Percentiles rank a stretch among this genome's conserved stretches.
Conservation (phyloP, 1,140 invertebrate species). For the Oryzaephilus surinamensis region DNA sequence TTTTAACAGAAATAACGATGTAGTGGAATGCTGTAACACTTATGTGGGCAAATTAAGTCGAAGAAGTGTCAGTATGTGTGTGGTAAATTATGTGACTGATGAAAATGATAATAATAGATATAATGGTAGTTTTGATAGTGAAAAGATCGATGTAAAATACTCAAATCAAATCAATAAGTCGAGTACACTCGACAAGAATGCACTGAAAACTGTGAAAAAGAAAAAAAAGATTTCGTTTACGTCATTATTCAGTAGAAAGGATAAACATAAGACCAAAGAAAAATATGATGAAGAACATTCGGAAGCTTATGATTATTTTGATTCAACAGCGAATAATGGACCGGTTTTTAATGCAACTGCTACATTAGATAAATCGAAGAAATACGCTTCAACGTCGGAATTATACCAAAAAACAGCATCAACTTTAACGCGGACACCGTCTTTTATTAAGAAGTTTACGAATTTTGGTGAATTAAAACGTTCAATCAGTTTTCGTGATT, state of each 20-base stretch:
- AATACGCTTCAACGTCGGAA: conserved; percentile 26
- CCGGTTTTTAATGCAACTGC: conserved; percentile 12
- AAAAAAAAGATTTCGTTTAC: conserved; percentile 22
- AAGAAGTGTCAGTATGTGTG: too few species aligned
- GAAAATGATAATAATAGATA: neutral
- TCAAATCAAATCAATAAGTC: too few species aligned
- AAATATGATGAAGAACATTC: conserved; percentile 16
- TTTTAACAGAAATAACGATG: too few species aligned
- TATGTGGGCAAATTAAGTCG: too few species aligned
- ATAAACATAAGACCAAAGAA: conserved; percentile 13
- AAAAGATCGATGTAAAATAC: conserved; percentile 8
- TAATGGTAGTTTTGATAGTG: neutral
- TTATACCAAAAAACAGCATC: conserved; percentile 12
- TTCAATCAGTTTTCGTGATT: conserved; percentile 28
- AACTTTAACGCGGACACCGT: conserved; percentile 17
- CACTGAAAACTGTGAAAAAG: conserved; percentile 10
- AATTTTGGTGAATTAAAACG: conserved; percentile 25
- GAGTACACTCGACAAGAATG: too few species aligned
- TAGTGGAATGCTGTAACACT: too few species aligned
- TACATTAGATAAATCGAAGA: conserved; percentile 18
- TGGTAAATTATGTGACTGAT: too few species aligned
- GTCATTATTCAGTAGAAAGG: conserved; percentile 15
- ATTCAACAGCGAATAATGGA: too few species aligned
- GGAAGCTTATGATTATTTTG: conserved; percentile 20
- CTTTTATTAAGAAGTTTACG: conserved; percentile 24